Evolutionary conservation across 1,140 invertebrate species (phyloP), one percentile per base, ranked within the genome.

Genomic region (Bicyclus anynana): DNA sequence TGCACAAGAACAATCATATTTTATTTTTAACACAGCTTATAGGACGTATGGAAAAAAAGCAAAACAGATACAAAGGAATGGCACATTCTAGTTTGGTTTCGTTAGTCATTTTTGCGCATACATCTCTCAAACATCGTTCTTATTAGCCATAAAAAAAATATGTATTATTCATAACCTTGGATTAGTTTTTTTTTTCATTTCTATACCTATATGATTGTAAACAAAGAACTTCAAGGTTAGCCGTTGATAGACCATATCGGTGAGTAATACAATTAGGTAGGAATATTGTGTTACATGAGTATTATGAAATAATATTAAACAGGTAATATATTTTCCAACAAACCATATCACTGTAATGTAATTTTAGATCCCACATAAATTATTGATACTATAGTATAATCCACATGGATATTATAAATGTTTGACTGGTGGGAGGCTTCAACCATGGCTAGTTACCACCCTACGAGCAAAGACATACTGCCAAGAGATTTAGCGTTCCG

Each of bases 171-270:
- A 49, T 38, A 53, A 60, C 52, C 47, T 54, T 60, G 58, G 42
- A 42, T 16, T 33, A 38, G 27, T 21, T 18, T 38, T 57, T 50
- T 42, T 48, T 51, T 61, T 29, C 37, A 27, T 29, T 18, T 67
- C 47, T 21, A 14, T 33, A 42, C 26, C 26, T 13, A 35, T 59
- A 62, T 60, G 38, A 49, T 63, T 80, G 74, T 80, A 77, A 80
- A 82, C 74, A 80, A 80, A 80, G 71, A 72, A 65, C 48, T 66
- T 71, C 71, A 82, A 82, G 79, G 79, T 77, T 72, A 71, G 6
- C 26, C n/a, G 29, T 44, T 58, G 33, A 14, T 47, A 9, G 23
- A 27, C 44, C 40, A 44, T 33, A 42, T 20, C 23, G 14, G 2
- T 47, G 14, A 20, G 4, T 7, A 13, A 47, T 38, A 38, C 4